Evolutionary conservation across 2,888 invertebrate species (phyloP).

Genomic region (Stenchaetothrips biformis): DNA sequence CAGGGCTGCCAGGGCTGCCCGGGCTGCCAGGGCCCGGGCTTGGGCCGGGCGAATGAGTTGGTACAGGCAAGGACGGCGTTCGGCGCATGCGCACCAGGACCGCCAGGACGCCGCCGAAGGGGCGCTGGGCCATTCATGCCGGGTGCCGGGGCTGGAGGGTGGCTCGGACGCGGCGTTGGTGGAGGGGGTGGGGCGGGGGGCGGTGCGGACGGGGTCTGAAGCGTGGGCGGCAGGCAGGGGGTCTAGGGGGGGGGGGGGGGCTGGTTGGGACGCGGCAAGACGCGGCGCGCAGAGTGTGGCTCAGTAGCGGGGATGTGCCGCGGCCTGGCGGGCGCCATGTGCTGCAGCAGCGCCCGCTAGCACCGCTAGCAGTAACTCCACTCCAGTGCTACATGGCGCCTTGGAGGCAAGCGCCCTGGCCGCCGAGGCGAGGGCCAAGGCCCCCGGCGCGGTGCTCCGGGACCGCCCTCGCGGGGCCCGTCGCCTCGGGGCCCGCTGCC

Average conservation of each 20-base stretch:
- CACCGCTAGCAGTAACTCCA: background rate
- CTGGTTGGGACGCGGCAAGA: background rate
- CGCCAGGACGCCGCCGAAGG: background rate
- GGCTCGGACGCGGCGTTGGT: background rate
- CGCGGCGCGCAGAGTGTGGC: background rate
- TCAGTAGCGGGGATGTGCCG: conserved; percentile 19
- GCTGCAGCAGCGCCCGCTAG: background rate
- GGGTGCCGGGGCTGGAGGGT: background rate
- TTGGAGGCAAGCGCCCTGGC: background rate
- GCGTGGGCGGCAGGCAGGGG: conserved; percentile 12
- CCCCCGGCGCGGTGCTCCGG: background rate
- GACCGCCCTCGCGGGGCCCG: no score
- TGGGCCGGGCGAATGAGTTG: background rate
- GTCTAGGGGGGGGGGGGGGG: background rate
- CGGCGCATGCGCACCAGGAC: background rate
- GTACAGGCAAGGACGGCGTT: background rate
- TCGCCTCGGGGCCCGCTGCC: no score
- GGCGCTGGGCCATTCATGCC: conserved; percentile 17
- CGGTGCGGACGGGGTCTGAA: background rate
- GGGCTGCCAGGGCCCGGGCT: background rate
- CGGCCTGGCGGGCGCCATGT: conserved; percentile 21
- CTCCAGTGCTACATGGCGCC: background rate
- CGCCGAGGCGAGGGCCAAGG: background rate
- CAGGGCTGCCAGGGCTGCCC: background rate
- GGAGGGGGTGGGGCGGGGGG: background rate